phyloP scores from a whole-genome alignment of 1,140 invertebrate species.

The Drosophila baimaii region DNA sequence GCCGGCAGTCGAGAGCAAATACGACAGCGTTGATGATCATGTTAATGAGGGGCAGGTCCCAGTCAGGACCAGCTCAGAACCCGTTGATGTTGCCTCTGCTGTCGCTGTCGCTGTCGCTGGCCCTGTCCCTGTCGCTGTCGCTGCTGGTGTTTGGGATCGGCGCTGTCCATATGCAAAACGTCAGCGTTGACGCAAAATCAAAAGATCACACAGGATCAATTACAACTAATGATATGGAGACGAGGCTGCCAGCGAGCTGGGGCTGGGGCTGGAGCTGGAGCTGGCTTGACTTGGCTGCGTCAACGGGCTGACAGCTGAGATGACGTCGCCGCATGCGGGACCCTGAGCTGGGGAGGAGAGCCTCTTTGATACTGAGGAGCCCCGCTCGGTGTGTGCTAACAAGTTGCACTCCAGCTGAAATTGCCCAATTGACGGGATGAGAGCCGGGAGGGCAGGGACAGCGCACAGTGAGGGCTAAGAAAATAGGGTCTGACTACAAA shows the following conservation, averaged over 20 bases:
- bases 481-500: slow-evolving; percentile 2
- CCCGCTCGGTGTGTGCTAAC: slow-evolving; percentile 53
- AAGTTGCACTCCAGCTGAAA: slow-evolving; percentile 70
- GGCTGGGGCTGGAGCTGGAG: slow-evolving; percentile 1
- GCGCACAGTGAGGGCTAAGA: slow-evolving; percentile 3
- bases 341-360: slow-evolving; percentile 38
- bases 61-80: slow-evolving; percentile 15
- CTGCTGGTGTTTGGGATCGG: slow-evolving; percentile 62
- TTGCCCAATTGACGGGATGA: slow-evolving; percentile 72
- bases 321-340: slow-evolving; percentile 66
- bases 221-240: slow-evolving; percentile 82
- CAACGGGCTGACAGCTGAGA: slow-evolving; percentile 51
- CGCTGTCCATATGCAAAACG: slow-evolving; percentile 57
- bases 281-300: slow-evolving; percentile 57
- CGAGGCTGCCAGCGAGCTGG: slow-evolving; percentile 16
- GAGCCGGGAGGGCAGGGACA: slow-evolving; percentile 6
- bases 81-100: slow-evolving; percentile 28
- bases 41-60: slow-evolving; percentile 75
- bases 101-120: neutral
- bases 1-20: slow-evolving; percentile 75
- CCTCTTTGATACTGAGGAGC: neutral
- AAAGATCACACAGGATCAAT: slow-evolving; percentile 83
- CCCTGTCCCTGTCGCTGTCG: slow-evolving; percentile 33
- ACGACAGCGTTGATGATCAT: slow-evolving; percentile 82
- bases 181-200: slow-evolving; percentile 81